Evolutionary conservation across 2,797 vertebrate genomes (phyloP).

Genomic region (Gouania willdenowi): DNA sequence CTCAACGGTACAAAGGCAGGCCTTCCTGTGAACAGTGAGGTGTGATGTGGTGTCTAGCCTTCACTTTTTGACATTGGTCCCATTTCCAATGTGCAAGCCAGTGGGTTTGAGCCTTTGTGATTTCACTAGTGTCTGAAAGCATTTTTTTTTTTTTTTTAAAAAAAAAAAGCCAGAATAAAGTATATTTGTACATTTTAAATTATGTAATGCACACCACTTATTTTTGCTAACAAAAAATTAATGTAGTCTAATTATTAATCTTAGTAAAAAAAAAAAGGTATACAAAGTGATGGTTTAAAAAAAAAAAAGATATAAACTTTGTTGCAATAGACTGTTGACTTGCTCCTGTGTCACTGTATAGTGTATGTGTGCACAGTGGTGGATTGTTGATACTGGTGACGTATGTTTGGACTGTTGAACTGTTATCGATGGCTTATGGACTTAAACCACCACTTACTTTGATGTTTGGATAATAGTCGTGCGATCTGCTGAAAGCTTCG

Average conservation of each 20-base stretch:
- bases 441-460: slow-evolving; percentile 37
- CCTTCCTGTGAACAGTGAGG: slow-evolving; percentile 6
- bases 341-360: slow-evolving; percentile 60
- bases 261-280: slow-evolving; percentile 67
- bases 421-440: slow-evolving; percentile 55
- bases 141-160: too few relatives aligned
- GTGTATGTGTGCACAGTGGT: slow-evolving; percentile 55
- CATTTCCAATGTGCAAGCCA: slow-evolving; percentile 36
- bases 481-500: slow-evolving; percentile 28
- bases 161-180: slow-evolving; percentile 71
- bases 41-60: slow-evolving; percentile 7
- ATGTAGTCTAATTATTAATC: slow-evolving; percentile 63
- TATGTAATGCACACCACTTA: slow-evolving; percentile 76
- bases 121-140: slow-evolving; percentile 59
- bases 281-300: slow-evolving; percentile 42
- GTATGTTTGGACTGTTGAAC: slow-evolving; percentile 63
- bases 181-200: slow-evolving; percentile 78
- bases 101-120: slow-evolving; percentile 48
- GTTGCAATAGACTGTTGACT: slow-evolving; percentile 70
- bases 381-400: slow-evolving; percentile 48
- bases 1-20: slow-evolving; percentile 36
- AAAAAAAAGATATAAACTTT: slow-evolving; percentile 17
- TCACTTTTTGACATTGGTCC: too few relatives aligned
- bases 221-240: slow-evolving; percentile 75
- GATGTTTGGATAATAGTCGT: slow-evolving; percentile 16